A percentile compares a stretch with the other conserved stretches of the same genome.
phyloP scores from a whole-genome alignment of 2,888 invertebrate genomes.

The Elaeidobius kamerunicus region DNA sequence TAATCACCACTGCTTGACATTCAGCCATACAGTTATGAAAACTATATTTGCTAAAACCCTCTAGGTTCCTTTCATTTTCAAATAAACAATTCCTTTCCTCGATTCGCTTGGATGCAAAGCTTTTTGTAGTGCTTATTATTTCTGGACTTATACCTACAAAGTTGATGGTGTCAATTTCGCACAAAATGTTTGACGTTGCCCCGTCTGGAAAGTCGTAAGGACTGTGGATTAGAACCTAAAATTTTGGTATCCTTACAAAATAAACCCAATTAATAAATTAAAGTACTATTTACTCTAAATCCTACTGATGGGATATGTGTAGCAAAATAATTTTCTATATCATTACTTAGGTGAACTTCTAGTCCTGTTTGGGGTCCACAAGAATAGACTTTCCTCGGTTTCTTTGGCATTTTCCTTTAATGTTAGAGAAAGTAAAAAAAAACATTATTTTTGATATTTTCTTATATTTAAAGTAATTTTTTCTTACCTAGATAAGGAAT shows the following conservation, averaged over 20 bases:
- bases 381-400: constrained; percentile 61
- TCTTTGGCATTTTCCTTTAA: constrained; percentile 41
- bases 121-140: constrained; percentile 59
- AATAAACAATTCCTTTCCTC: constrained; percentile 59
- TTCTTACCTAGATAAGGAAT: too few relatives aligned
- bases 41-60: constrained; percentile 52
- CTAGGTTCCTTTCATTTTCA: constrained; percentile 53
- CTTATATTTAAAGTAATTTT: too few relatives aligned
- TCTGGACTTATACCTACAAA: constrained; percentile 63
- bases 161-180: constrained; percentile 56
- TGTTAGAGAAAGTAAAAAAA: neutral
- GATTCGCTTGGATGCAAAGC: constrained; percentile 52
- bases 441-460: too few relatives aligned
- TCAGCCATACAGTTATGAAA: constrained; percentile 65
- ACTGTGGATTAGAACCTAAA: constrained; percentile 61
- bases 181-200: constrained; percentile 58
- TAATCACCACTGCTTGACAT: constrained; percentile 52
- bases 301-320: constrained; percentile 61
- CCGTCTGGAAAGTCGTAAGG: constrained; percentile 63
- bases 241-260: constrained; percentile 2
- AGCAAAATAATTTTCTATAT: constrained; percentile 61
- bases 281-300: constrained; percentile 50
- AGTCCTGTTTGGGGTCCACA: constrained; percentile 69
- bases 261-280: too few relatives aligned
- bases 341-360: constrained; percentile 56